phyloP scores from a whole-genome alignment of 2,113 vertebrate species.

The Pungitius pungitius region DNA sequence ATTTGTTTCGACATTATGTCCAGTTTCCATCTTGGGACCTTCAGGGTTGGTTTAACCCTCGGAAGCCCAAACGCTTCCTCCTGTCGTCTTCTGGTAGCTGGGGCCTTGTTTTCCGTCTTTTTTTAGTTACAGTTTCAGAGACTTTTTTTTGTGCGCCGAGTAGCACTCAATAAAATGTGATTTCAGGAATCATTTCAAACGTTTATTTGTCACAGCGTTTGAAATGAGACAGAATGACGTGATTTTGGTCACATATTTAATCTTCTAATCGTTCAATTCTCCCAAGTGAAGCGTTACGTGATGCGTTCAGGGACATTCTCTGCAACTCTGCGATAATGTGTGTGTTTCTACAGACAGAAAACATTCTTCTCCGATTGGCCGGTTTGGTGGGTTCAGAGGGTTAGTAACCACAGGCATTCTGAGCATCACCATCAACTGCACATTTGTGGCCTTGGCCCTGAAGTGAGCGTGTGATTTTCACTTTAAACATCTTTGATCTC shows the following conservation, averaged over 20 bases:
- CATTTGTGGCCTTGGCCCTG: constrained; percentile 33
- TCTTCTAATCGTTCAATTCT: neutral
- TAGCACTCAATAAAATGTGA: neutral
- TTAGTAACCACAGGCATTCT: constrained; percentile 5
- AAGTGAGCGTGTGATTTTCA: constrained; percentile 26
- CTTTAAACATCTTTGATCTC: constrained; percentile 49
- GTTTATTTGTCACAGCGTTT: neutral
- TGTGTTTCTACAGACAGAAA: neutral
- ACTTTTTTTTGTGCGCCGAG: neutral
- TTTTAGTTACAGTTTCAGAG: neutral
- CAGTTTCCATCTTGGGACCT: constrained; percentile 13
- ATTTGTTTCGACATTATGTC: neutral
- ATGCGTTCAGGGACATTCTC: neutral
- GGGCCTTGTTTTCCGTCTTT: neutral
- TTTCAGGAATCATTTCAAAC: no score
- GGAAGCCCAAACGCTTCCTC: neutral
- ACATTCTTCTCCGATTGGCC: neutral
- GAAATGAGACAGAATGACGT: neutral
- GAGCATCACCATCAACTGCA: constrained; percentile 3
- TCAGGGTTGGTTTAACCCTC: constrained; percentile 6
- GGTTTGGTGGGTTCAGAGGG: neutral
- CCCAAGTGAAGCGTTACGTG: neutral
- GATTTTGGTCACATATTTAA: neutral
- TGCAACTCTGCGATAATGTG: neutral
- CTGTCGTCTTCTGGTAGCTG: neutral